These are phyloP conservation scores for Phataginus tetradactyla DNA, from an alignment of 2,797 vertebrate genomes.

Conservation along the genomic window DNA sequence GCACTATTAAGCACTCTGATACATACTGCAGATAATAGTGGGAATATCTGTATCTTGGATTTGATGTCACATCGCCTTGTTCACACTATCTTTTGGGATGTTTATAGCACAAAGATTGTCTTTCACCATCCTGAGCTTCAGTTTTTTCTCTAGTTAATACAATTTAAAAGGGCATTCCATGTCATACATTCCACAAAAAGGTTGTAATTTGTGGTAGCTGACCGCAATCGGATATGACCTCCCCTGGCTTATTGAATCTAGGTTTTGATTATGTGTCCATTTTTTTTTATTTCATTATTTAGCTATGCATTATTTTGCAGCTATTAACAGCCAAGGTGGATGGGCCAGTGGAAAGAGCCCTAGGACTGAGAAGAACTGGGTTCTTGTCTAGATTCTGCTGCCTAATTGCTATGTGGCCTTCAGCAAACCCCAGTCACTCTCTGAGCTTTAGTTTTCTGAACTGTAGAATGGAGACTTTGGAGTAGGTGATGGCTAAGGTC, in stretches of 20 bases:
- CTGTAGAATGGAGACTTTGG: constrained; percentile 8
- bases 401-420: constrained; percentile 36
- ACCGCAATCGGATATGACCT: constrained; percentile 45
- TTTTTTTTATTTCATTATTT: constrained; percentile 63
- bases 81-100: constrained; percentile 28
- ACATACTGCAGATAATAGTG: background rate
- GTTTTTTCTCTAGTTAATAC: constrained; percentile 58
- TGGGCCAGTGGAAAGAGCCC: constrained; percentile 2
- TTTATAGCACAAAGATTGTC: constrained; percentile 37
- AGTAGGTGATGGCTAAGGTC: background rate
- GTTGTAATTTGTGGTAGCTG: constrained; percentile 42
- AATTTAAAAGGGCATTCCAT: constrained; percentile 30
- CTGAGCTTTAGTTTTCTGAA: constrained; percentile 46
- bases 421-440: background rate
- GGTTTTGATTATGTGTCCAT: constrained; percentile 58
- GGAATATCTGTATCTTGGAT: constrained; percentile 19
- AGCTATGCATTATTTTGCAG: constrained; percentile 35
- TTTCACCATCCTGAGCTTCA: constrained; percentile 31
- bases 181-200: constrained; percentile 51
- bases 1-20: background rate
- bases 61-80: constrained; percentile 17
- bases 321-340: background rate
- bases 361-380: constrained; percentile 21
- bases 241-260: constrained; percentile 45
- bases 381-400: constrained; percentile 6